A percentile compares a stretch with the other conserved stretches of the same genome.
These are phyloP conservation scores for Nebria ingens DNA, from an alignment of 1,140 invertebrate genomes.

Conservation along the genomic window DNA sequence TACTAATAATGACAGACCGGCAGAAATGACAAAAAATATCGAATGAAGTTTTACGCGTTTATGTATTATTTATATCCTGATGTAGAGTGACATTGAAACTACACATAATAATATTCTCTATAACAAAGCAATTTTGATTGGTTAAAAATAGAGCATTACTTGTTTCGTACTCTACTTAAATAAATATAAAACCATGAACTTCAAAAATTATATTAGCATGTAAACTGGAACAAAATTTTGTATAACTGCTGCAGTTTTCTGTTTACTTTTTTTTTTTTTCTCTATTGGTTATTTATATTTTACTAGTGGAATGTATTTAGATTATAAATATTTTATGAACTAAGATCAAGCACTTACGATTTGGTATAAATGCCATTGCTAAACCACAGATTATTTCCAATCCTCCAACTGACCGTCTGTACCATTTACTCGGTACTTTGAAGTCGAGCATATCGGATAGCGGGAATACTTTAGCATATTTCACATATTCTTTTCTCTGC, in stretches of 20 bases:
- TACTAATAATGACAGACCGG: too few relatives aligned
- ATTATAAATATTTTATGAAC: conserved; percentile 11
- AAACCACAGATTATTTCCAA: conserved; percentile 84
- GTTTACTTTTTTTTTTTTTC: not conserved
- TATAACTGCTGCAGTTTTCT: not conserved
- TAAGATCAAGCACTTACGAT: conserved; percentile 69
- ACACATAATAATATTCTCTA: too few relatives aligned
- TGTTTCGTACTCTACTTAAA: too few relatives aligned
- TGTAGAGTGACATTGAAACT: too few relatives aligned
- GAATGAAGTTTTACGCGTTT: too few relatives aligned
- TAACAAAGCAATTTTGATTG: too few relatives aligned
- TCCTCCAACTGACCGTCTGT: conserved; percentile 75
- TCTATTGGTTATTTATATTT: not conserved
- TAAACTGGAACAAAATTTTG: too few relatives aligned
- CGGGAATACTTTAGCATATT: conserved; percentile 95
- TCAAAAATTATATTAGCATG: too few relatives aligned
- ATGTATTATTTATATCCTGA: not conserved
- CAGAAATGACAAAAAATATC: too few relatives aligned
- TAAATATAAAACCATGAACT: too few relatives aligned
- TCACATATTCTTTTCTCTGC: conserved; percentile 92
- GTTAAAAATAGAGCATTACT: too few relatives aligned
- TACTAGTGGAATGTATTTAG: conserved; percentile 15
- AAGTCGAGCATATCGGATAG: conserved; percentile 69
- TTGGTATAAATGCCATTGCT: conserved; percentile 78
- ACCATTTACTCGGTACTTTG: conserved; percentile 88